These are phyloP conservation scores for Drosophila nebulosa DNA, from an alignment of 1,140 invertebrate species.

Conservation along the genomic window DNA sequence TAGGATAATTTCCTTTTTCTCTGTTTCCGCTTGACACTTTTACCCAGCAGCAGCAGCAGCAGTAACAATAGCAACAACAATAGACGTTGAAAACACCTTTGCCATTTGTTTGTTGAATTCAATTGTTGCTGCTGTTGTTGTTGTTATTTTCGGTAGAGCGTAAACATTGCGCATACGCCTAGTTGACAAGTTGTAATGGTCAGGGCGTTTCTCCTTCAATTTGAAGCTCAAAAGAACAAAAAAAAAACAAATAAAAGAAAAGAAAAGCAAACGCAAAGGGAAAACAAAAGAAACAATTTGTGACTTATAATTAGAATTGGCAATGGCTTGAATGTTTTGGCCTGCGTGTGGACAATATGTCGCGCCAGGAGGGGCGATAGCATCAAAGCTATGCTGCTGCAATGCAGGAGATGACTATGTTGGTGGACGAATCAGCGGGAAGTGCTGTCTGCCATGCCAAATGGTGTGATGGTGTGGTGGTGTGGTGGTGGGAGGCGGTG, in stretches of 20 bases:
- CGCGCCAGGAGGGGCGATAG: slow-evolving; percentile 52
- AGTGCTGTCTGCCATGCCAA: not conserved
- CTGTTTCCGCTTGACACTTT: slow-evolving; percentile 10
- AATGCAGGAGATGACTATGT: not conserved
- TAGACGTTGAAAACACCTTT: not conserved
- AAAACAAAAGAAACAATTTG: slow-evolving; percentile 60
- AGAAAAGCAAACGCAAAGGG: slow-evolving; percentile 31
- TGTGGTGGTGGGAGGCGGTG: not conserved
- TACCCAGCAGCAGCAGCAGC: not conserved
- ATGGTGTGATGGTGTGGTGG: not conserved
- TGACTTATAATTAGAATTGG: slow-evolving; percentile 70
- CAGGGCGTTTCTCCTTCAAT: slow-evolving; percentile 39
- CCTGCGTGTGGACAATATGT: slow-evolving; percentile 71
- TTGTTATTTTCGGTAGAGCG: slow-evolving; percentile 19
- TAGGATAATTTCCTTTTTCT: slow-evolving; percentile 43
- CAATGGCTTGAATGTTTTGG: slow-evolving; percentile 63
- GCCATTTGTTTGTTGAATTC: slow-evolving; percentile 24
- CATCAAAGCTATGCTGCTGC: slow-evolving; percentile 35
- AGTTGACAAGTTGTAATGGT: slow-evolving; percentile 47
- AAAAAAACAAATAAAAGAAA: slow-evolving; percentile 14
- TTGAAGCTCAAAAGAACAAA: slow-evolving; percentile 1
- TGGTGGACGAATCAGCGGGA: not conserved
- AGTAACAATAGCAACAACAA: not conserved
- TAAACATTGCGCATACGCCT: slow-evolving; percentile 54
- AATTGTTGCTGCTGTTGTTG: slow-evolving; percentile 28